phyloP scores from a whole-genome alignment of 2,888 invertebrate genomes.

The Thereva unica region DNA sequence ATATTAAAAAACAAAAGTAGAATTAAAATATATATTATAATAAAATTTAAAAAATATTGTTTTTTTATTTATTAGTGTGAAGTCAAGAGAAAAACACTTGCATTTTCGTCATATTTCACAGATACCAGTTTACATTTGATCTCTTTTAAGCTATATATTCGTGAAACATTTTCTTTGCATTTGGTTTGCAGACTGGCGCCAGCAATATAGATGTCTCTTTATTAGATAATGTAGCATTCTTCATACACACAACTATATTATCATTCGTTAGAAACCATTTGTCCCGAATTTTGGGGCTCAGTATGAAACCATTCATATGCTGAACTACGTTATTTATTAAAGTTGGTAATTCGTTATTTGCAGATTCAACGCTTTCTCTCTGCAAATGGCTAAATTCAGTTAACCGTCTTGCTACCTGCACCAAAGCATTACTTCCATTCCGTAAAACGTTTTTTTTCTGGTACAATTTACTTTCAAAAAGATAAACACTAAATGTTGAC shows the following conservation, averaged over 20 bases:
- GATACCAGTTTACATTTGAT: conserved; percentile 30
- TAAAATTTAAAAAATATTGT: no score
- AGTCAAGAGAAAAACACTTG: conserved; percentile 9
- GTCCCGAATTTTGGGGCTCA: conserved; percentile 18
- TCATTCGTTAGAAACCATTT: conserved; percentile 44
- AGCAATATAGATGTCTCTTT: conserved; percentile 36
- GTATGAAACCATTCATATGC: not conserved
- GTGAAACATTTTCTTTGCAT: conserved; percentile 35
- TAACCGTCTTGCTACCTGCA: conserved; percentile 44
- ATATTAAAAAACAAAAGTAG: no score
- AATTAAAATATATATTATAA: no score
- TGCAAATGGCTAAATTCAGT: conserved; percentile 35
- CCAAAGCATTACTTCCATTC: conserved; percentile 42
- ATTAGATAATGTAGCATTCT: conserved; percentile 26
- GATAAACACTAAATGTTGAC: conserved; percentile 49
- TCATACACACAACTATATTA: conserved; percentile 37
- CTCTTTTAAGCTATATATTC: conserved; percentile 13
- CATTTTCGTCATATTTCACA: not conserved
- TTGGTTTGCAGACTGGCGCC: conserved; percentile 33
- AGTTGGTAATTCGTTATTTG: not conserved
- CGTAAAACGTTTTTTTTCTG: conserved; percentile 44
- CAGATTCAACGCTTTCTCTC: not conserved
- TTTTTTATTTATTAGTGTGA: not conserved
- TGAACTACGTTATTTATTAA: conserved; percentile 1
- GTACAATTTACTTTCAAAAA: conserved; percentile 51